Base-by-base conservation (phyloP, 1,140 invertebrate genomes). In the Trachymyrmex cornetzi region DNA sequence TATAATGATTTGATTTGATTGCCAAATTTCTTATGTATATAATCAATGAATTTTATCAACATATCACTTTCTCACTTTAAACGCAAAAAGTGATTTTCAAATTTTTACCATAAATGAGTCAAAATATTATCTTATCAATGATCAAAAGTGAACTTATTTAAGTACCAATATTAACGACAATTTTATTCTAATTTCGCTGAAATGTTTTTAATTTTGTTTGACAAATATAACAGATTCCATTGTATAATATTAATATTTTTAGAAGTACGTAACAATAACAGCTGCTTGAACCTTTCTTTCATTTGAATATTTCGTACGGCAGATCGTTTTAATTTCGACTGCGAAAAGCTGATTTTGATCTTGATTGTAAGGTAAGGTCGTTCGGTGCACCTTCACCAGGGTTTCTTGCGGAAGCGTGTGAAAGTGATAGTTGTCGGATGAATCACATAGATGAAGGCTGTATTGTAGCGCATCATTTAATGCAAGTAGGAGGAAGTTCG, bases 391-490 rank as follows among this genome's bases (percentile, higher is more conserved):
- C 80, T 84, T 84, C 69, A 61, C 44, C 22, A 6, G 48, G 27
- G 27, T 84, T 84, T 84, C 69, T 84, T 67, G 67, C 38, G 80
- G 80, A 84, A 84, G 69, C 24, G n/a, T 24, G 69, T 84, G 80
- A 84, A 84, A 84, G 80, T 59, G 34, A 84, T 3, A 22, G 14
- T n/a, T 3, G 63, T 75, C 14, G 19, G 38, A 12, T n/a, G 55
- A 34, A 24, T 57, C 7, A 27, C 14, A 63, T 72, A 22, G 38
- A 44, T 44, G 38, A 44, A 44, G 66, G 19, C n/a, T 22, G 3
- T 16, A 16, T 3, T 22, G 55, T 50, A 24, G 9, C n/a, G 22
- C 66, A 57, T 57, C 22, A 44, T 27, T 57, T 34, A 0, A 71
- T 27, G 9, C 11, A 48, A 14, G 12, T 9, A 48, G 9, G 1